Base-by-base conservation (phyloP, 1,140 invertebrate species). In the Idris sp. region DNA sequence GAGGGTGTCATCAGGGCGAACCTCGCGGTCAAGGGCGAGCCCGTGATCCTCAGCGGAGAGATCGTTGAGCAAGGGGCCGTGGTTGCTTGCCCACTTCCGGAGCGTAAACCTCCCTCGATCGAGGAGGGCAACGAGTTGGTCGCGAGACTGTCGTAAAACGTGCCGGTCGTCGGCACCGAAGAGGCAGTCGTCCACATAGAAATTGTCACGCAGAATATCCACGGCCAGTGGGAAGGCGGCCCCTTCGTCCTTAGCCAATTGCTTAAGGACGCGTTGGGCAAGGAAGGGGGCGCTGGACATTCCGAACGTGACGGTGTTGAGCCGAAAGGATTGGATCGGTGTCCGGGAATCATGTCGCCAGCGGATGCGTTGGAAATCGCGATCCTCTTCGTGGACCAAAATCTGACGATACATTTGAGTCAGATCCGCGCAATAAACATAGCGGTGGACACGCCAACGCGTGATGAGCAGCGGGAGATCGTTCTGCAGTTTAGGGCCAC, bases 201-300 rank as follows among this genome's bases (percentile, higher is more conserved):
- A 22, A 5, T 18, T 4, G 1, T 19, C 7, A 1, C 6, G 18
- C 4, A 51, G 0, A 2, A 62, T 11, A 1, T 14, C 10, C 2
- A 0, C 2, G 6, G 74, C 80, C 0, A 26, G 9, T 2, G 81
- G 85, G 61, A 75, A 86, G 1, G 71, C 4, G 0, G 53, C 0
- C 8, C 16, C 5, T 41, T 83, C 80, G 36, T 83, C 81, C 0
- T 74, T 11, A n/a, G 84, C 83, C 0, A 88, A 35, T 54, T 86
- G 74, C 3, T 80, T 51, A 1, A 88, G 25, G 4, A 80, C 78
- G 7, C 80, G 74, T 13, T 84, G 81, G 0, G 86, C 85, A 5
- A 87, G 35, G 59, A 71, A 88, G 0, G 84, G 83, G 0, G 84
- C 82, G n/a, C 38, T 30, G 0, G 64, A 51, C 0, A 22, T 68